Conservation (phyloP, 2,888 invertebrate species). For the Nephrotoma appendiculata region DNA sequence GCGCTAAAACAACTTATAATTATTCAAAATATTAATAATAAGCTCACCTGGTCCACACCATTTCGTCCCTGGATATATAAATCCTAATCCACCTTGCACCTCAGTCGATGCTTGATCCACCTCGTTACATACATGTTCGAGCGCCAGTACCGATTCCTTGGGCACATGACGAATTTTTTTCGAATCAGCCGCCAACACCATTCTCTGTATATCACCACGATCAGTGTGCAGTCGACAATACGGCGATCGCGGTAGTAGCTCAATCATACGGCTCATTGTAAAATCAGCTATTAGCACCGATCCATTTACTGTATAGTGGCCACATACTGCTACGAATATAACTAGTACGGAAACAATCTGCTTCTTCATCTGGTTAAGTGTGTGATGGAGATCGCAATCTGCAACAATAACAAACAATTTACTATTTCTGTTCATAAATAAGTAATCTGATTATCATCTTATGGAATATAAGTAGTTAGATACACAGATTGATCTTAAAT, state of each 20-base stretch:
- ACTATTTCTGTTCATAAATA: neutral
- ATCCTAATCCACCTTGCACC: conserved; percentile 34
- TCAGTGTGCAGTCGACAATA: conserved; percentile 33
- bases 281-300: conserved; percentile 44
- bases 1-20: no score
- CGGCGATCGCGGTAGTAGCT: conserved; percentile 41
- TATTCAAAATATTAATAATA: neutral
- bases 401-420: neutral
- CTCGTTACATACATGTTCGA: conserved; percentile 41
- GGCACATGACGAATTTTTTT: conserved; percentile 42
- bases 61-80: conserved; percentile 54
- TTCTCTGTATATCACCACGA: conserved; percentile 43
- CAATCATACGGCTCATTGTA: conserved; percentile 48
- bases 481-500: neutral
- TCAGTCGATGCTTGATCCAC: conserved; percentile 21
- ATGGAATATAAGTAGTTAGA: neutral
- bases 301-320: neutral
- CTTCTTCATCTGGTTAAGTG: neutral
- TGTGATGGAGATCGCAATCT: neutral
- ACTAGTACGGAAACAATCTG: neutral
- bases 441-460: neutral
- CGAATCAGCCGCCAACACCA: conserved; percentile 42
- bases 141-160: conserved; percentile 40
- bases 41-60: conserved; percentile 59
- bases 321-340: neutral